Evolutionary conservation across 2,797 vertebrate species (phyloP).

Genomic region (Lemur catta): DNA sequence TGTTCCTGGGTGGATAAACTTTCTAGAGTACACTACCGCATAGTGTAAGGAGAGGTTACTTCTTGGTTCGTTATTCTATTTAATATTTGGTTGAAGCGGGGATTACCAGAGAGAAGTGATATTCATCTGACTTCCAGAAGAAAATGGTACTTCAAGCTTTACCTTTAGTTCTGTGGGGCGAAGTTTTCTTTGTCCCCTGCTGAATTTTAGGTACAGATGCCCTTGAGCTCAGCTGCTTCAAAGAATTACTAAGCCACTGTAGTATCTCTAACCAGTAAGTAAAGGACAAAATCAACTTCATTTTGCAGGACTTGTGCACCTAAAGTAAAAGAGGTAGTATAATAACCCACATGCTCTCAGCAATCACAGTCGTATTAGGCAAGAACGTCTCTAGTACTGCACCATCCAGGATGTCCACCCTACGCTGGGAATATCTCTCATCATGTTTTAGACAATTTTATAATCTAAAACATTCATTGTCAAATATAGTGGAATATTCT

Average conservation of each 20-base stretch:
- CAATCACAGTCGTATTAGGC: neutral
- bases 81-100: neutral
- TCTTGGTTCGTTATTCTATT: neutral
- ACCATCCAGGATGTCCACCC: neutral
- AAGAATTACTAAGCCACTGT: neutral
- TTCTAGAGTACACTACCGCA: constrained; percentile 82
- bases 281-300: neutral
- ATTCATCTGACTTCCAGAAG: neutral
- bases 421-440: neutral
- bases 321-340: neutral
- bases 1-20: constrained; percentile 89
- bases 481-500: neutral
- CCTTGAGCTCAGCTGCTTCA: neutral
- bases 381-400: neutral
- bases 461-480: neutral
- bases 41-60: constrained; percentile 86
- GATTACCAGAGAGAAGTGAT: neutral
- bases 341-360: neutral
- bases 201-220: neutral
- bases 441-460: neutral
- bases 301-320: neutral
- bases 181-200: neutral
- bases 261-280: neutral
- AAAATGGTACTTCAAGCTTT: neutral
- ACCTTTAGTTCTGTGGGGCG: neutral